These are phyloP conservation scores for Catocala nupta DNA, from an alignment of 2,888 invertebrate genomes.

Conservation along the genomic window DNA sequence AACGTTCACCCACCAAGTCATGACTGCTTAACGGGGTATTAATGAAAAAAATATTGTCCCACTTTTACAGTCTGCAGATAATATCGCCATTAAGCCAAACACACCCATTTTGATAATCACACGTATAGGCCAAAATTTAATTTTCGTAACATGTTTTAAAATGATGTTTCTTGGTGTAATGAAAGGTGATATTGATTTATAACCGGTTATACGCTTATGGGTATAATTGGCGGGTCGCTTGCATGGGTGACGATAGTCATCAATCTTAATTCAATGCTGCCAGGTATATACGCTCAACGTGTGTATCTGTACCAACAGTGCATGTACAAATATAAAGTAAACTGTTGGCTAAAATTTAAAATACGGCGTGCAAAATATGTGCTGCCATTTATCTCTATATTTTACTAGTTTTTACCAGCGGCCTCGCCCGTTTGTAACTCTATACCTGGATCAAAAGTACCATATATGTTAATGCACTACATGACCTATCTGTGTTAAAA, in stretches of 20 bases:
- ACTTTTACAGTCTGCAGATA: neutral
- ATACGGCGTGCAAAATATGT: too few species aligned
- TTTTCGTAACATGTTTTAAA: neutral
- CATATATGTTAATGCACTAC: too few species aligned
- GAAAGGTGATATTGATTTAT: slow-evolving; percentile 34
- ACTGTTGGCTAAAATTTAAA: too few species aligned
- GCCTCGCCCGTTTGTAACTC: too few species aligned
- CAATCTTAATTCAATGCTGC: slow-evolving; percentile 20
- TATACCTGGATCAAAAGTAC: too few species aligned
- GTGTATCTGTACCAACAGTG: too few species aligned
- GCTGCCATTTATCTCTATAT: too few species aligned
- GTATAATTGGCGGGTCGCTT: slow-evolving; percentile 36
- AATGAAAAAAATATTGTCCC: neutral
- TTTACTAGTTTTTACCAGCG: too few species aligned
- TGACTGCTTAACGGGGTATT: neutral
- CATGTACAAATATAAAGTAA: too few species aligned
- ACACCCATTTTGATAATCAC: neutral
- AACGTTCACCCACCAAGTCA: too few species aligned
- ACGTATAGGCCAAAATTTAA: neutral
- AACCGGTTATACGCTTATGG: slow-evolving; percentile 34
- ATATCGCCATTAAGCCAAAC: neutral
- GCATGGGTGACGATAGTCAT: slow-evolving; percentile 22
- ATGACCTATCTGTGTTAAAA: too few species aligned
- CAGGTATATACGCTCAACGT: too few species aligned
- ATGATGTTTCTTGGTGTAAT: slow-evolving; percentile 9